Evolutionary conservation across 2,888 invertebrate species (phyloP).

Genomic region (Cistogaster globosa): DNA sequence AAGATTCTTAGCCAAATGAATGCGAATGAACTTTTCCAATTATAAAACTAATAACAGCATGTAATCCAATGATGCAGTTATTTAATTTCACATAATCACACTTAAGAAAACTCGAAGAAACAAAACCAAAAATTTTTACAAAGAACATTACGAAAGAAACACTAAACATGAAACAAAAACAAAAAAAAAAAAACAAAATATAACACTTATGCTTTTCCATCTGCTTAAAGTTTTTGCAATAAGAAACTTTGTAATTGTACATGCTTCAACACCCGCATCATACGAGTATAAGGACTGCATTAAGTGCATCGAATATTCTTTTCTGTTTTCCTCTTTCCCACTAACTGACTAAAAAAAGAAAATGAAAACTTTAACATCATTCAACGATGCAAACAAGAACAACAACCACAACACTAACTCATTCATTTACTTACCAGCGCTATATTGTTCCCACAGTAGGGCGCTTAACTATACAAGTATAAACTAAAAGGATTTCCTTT

Average conservation of each 20-base stretch:
- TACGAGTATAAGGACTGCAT: constrained; percentile 2
- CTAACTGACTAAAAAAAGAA: not conserved
- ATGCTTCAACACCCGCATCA: constrained; percentile 48
- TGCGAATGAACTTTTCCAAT: constrained; percentile 71
- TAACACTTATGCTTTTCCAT: constrained; percentile 38
- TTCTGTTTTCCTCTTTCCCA: not conserved
- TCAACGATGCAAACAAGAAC: constrained; percentile 33
- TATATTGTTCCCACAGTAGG: constrained; percentile 34
- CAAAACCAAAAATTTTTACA: constrained; percentile 32
- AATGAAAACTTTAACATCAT: constrained; percentile 13
- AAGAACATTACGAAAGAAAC: constrained; percentile 13
- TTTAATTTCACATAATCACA: constrained; percentile 63
- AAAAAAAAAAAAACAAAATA: constrained; percentile 35
- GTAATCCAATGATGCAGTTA: constrained; percentile 69
- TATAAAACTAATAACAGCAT: constrained; percentile 69
- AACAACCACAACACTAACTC: constrained; percentile 11
- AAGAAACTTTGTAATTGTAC: constrained; percentile 55
- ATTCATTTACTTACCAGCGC: not conserved
- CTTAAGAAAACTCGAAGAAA: constrained; percentile 53
- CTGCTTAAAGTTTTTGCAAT: constrained; percentile 43
- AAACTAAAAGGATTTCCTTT: constrained; percentile 60
- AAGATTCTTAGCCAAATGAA: constrained; percentile 35
- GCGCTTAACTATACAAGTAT: constrained; percentile 43
- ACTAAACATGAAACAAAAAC: constrained; percentile 16
- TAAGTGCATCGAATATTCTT: constrained; percentile 29